Evolutionary conservation across 2,888 invertebrate species (phyloP), one percentile per base, ranked within the genome.

Genomic region (Caenorhabditis sinica): DNA sequence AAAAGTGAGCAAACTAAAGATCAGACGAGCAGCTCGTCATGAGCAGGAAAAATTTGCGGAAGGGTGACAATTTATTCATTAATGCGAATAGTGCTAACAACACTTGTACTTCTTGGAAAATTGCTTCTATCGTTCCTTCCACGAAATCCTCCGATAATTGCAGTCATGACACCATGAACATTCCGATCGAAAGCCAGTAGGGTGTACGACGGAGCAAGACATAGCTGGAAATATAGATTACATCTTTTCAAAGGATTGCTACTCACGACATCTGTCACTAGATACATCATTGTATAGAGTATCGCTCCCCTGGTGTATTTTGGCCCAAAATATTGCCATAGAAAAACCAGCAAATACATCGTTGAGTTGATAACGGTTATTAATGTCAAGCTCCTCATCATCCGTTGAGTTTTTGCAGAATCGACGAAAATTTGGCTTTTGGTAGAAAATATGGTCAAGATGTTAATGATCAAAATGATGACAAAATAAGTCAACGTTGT

Each of bases 361-460:
- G 51, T n/a, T 11, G 68, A 51, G 20, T 68, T 68, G 51, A 68
- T 51, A 20, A 51, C n/a, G 11, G 51, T 33, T 9, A 68, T 51
- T 0, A 30, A 28, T 17, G 68, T 68, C 33, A 68, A 51, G 30
- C 28, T 68, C 51, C 51, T 49, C 51, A 51, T 68, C 51, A 68
- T 28, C 9, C 30, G 17, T 33, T 23, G 28, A 9, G 68, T 33
- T 51, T 68, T 68, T 1, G 51, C 25, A 2, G 66, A 43, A 20
- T 25, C 40, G 4, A 13, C 13, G 0, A 11, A 1, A 15, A 51
- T 20, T 2, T 30, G 30, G 2, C 30, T n/a, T 17, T 20, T 23
- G n/a, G 49, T 28, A 0, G 45, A 5, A 20, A 49, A 11, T 1
- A 68, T 33, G 0, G 68, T 68, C 8, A 49, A 30, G 20, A 51